Percentiles rank a stretch among this genome's conserved stretches.
phyloP scores from a whole-genome alignment of 2,797 vertebrate species.

The Phyllotis vaccarum region DNA sequence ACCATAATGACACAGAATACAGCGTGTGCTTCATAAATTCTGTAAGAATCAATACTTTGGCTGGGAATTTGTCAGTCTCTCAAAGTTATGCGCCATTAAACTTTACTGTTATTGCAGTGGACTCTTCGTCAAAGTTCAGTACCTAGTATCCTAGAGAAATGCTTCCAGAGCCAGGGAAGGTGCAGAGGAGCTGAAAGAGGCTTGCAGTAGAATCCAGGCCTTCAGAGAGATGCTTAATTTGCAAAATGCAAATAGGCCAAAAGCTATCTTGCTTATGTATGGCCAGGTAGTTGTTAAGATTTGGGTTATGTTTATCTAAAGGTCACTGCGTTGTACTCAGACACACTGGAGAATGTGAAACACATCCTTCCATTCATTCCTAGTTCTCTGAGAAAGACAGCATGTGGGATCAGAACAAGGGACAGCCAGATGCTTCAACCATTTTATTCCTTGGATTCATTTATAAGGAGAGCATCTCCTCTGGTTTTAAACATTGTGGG shows the following conservation, averaged over 20 bases:
- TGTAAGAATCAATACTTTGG: constrained; percentile 92
- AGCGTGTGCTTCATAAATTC: constrained; percentile 91
- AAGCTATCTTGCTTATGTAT: constrained; percentile 78
- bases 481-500: constrained; percentile 22
- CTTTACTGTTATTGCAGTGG: constrained; percentile 91
- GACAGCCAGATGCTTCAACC: background rate
- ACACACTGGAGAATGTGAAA: background rate
- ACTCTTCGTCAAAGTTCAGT: constrained; percentile 90
- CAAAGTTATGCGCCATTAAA: constrained; percentile 91
- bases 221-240: constrained; percentile 83
- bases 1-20: constrained; percentile 90
- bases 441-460: constrained; percentile 52
- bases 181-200: constrained; percentile 78
- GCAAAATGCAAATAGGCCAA: constrained; percentile 83
- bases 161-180: constrained; percentile 84
- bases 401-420: background rate
- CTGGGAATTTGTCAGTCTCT: constrained; percentile 92
- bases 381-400: background rate
- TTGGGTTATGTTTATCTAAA: constrained; percentile 76
- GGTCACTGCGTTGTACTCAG: constrained; percentile 64
- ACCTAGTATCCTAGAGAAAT: constrained; percentile 86
- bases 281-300: constrained; percentile 73
- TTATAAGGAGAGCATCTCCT: background rate
- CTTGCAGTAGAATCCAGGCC: constrained; percentile 75
- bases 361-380: background rate